Evolutionary conservation across 2,797 vertebrate genomes (phyloP).

Genomic region (Muraenolepis orangiensis): DNA sequence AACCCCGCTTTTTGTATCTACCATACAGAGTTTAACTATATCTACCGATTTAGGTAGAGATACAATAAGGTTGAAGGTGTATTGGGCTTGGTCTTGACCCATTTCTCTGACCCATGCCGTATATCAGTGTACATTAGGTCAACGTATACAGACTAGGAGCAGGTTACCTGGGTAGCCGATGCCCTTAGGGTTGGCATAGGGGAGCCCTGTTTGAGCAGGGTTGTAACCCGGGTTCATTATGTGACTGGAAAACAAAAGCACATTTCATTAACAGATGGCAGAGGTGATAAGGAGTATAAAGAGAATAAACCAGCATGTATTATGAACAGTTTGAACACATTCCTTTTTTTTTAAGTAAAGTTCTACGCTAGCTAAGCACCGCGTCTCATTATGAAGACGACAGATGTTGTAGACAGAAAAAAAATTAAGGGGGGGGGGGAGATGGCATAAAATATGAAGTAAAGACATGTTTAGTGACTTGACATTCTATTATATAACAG

Average conservation of each 20-base stretch:
- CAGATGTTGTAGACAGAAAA: not conserved
- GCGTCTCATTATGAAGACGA: not conserved
- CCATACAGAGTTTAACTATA: not conserved
- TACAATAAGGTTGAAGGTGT: no score
- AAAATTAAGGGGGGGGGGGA: not conserved
- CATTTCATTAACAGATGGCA: not conserved
- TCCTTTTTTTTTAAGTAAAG: not conserved
- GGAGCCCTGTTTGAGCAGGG: conserved; percentile 94
- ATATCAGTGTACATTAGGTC: no score
- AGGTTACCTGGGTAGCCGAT: conserved; percentile 63
- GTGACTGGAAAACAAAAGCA: conserved; percentile 47
- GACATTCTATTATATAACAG: not conserved
- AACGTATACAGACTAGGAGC: not conserved
- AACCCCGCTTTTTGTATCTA: not conserved
- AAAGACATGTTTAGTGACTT: not conserved
- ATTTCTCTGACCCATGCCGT: no score
- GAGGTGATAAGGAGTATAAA: not conserved
- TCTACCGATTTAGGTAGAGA: no score
- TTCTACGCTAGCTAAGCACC: not conserved
- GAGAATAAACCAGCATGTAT: not conserved
- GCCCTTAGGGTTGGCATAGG: conserved; percentile 95
- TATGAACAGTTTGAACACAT: not conserved
- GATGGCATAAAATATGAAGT: not conserved
- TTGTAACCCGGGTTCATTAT: conserved; percentile 98
- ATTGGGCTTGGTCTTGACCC: no score